Evolutionary conservation across 2,113 vertebrate species (phyloP).

Genomic region (Microcebus jonahi): DNA sequence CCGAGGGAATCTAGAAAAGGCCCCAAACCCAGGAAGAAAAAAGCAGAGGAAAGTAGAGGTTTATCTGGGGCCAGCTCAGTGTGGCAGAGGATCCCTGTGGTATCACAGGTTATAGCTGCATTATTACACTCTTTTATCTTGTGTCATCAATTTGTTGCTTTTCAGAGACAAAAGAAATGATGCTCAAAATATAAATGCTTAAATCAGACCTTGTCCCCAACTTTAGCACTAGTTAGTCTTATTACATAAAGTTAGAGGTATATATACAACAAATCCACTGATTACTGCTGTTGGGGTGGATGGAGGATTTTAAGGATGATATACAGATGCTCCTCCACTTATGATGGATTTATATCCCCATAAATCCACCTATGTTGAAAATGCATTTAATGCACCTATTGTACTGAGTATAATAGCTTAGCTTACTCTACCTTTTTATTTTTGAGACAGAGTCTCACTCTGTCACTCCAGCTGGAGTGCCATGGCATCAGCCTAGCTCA

Average conservation of each 20-base stretch:
- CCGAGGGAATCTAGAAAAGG: neutral
- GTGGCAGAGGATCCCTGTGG: neutral
- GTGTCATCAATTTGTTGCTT: neutral
- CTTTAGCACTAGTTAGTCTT: neutral
- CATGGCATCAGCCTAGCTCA: no score
- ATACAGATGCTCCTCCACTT: neutral
- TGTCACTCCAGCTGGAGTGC: no score
- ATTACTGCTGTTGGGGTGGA: neutral
- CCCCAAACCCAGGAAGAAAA: neutral
- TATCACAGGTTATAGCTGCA: neutral
- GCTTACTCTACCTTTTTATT: neutral
- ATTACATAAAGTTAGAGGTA: neutral
- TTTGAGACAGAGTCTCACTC: no score
- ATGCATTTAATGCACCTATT: neutral
- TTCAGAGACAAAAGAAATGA: neutral
- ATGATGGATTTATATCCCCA: neutral
- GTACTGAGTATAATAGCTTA: neutral
- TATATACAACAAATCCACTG: neutral
- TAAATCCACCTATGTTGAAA: neutral
- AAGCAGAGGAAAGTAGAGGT: neutral
- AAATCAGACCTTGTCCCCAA: neutral
- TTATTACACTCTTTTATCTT: neutral
- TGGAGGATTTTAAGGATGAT: neutral
- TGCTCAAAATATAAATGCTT: neutral
- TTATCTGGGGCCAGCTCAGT: neutral